Evolutionary conservation across 1,140 invertebrate genomes (phyloP), one percentile per base, ranked within the genome.

Genomic region (Luehdorfia chinensis): DNA sequence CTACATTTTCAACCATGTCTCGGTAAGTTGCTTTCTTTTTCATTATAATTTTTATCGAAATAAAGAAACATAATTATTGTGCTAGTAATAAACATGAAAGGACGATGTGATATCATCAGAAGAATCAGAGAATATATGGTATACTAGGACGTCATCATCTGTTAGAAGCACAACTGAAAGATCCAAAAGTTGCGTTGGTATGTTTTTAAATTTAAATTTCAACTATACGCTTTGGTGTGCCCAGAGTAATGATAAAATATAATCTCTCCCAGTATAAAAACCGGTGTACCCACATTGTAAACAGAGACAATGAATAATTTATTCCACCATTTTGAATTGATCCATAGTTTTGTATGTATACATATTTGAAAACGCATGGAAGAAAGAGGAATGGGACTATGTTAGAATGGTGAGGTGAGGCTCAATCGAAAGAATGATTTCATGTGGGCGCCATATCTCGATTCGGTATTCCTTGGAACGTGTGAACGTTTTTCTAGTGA

Each of bases 401-500:
- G 28, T 49, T 51, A 50, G 41, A 50, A 48, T 53, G 44, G 57
- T 55, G 45, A 39, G 28, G 57, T 55, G 45, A 39, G 28, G 18
- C 34, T 33, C 39, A 32, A 25, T 33, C 27, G 16, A 55, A 39
- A 51, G 23, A 28, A 43, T 46, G 52, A 53, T 52, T 54, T 55
- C 32, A 67, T 50, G 74, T 72, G 61, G 66, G 66, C 62, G 64
- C 54, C 60, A 66, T n/a, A n/a, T 64, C 47, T 58, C 53, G 53
- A 59, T 59, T 59, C 48, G 16, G 43, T 61, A 53, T 50, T 51
- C 53, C 25, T 49, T 55, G 14, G 37, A 51, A 60, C 55, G 55
- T 66, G 62, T 69, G 62, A 63, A 59, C 46, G 43, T 63, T 66
- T 68, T 75, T 63, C 43, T 63, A 64, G 50, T 59, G 63, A 68